A percentile compares a stretch with the other conserved stretches of the same genome.
Conservation (phyloP, 2,888 invertebrate species). For the Drosophila incognita region DNA sequence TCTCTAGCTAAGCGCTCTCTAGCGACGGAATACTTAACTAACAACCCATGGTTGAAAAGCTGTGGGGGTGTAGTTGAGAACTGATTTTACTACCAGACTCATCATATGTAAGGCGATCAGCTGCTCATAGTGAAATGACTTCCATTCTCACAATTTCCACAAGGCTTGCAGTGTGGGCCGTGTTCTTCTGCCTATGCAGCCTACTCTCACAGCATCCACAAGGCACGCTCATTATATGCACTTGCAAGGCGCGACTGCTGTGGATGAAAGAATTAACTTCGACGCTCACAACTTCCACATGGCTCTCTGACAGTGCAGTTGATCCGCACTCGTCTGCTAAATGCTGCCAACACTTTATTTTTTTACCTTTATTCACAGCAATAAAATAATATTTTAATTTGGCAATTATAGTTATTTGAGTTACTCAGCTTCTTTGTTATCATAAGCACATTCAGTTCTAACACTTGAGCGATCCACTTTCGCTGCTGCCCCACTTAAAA, state of each 20-base stretch:
- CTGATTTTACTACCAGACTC: neutral
- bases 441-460: neutral
- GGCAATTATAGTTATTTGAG: neutral
- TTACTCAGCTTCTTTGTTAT: neutral
- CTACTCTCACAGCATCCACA: neutral
- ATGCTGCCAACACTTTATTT: no score
- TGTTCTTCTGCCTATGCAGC: neutral
- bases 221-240: neutral
- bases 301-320: neutral
- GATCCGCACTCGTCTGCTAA: constrained; percentile 1
- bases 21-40: neutral
- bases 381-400: constrained; percentile 2
- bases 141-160: neutral
- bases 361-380: no score
- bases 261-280: neutral
- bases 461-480: constrained; percentile 21
- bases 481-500: constrained; percentile 58
- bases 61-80: neutral
- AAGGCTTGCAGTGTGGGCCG: neutral
- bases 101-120: neutral
- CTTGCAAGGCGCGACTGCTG: no score
- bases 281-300: neutral
- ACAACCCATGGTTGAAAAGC: neutral
- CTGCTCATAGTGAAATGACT: neutral
- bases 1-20: neutral